Evolutionary conservation across 2,888 invertebrate genomes (phyloP), one percentile per base, ranked within the genome.

Genomic region (Scaeva pyrastri): DNA sequence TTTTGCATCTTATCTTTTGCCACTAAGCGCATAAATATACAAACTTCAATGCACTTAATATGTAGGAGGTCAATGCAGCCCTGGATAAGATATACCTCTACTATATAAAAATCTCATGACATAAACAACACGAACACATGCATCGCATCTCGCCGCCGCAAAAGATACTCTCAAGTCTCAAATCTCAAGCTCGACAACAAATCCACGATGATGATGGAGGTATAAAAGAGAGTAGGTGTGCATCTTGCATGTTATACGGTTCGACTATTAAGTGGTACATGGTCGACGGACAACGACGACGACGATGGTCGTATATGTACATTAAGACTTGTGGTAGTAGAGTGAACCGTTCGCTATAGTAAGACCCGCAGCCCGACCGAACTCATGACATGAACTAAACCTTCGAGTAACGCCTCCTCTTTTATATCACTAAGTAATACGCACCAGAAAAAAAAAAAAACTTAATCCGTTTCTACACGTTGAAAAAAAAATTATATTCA

Each of bases 211-310:
- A 56, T 11, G 10, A 55, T 45, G 55, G 45, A 56, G 11, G 72
- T 56, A 31, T 31, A 31, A 48, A n/a, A 5, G 74, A 78, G 74
- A 86, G 86, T 86, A 86, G 82, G 86, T 86, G 85, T 81, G 62
- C 85, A 85, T 86, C 85, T 70, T 64, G 26, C 77, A 74, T 77
- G 82, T 81, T 81, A 64, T 77, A 71, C 70, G 86, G 82, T 71
- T 86, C 50, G 86, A 71, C 77, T 86, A 78, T 77, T 86, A 86
- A 82, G 82, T 86, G 77, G 86, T 78, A 82, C 86, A 86, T 71
- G 86, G 86, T 48, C 86, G 74, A 52, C n/a, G n/a, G n/a, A n/a
- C n/a, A n/a, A n/a, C n/a, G n/a, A n/a, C n/a, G n/a, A n/a, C n/a
- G n/a, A n/a, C n/a, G n/a, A n/a, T n/a, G n/a, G n/a, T n/a, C n/a